Evolutionary conservation across 2,888 invertebrate species (phyloP), one percentile per base, ranked within the genome.

Genomic region (Bedellia somnulentella): DNA sequence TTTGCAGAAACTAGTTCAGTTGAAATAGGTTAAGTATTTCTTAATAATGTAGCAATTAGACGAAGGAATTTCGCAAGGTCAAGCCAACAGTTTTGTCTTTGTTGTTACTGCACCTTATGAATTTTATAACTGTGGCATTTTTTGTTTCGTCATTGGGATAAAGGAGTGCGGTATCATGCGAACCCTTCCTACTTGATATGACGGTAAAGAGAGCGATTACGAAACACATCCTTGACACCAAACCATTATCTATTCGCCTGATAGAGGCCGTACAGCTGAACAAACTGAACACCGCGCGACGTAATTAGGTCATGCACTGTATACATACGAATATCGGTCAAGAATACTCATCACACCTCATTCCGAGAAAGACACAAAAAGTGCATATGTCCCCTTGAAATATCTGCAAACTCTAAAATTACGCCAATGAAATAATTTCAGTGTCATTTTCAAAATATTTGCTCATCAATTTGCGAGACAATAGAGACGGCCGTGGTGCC

Each of bases 21-120:
- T 36, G 18, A 73, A 63, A 70, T 70, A 57, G 71, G 70, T 62
- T 71, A 71, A 73, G 53, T 49, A 61, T 55, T 71, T 70, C 58
- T 63, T 63, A 71, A 71, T 73, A 68, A 59, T 58, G 44, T 40
- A 46, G 53, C 56, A 66, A 71, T 71, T 70, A 73, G 54, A 5
- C 15, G 29, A 52, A 46, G 41, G 53, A 54, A 47, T 49, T 37
- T 52, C 47, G 46, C 64, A 66, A 67, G 66, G 64, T 51, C 51
- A 42, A 34, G 11, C 38, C 30, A 49, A 51, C 49, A 56, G 53
- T 49, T 43, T 47, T 47, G 39, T 45, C 47, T 52, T 52, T 52
- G 49, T 50, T 44, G 33, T 37, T 43, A 12, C 13, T 9, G 6
- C 17, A 21, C 21, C 22, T 22, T 9, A 29, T 15, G 9, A 9